phyloP scores from a whole-genome alignment of 2,113 vertebrate species.

The Ceratotherium simum region DNA sequence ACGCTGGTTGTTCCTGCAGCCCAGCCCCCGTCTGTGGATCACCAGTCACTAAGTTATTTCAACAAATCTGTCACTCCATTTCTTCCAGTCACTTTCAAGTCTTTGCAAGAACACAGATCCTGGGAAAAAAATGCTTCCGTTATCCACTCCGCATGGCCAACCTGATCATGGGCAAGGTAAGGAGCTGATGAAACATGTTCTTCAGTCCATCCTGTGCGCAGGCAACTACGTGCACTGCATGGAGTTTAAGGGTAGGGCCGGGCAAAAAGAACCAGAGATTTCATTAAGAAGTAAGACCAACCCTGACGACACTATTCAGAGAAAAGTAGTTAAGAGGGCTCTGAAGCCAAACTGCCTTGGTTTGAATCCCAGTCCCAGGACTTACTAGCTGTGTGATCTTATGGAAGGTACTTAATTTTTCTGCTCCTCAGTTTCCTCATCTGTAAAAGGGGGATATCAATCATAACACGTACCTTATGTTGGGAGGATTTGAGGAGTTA shows the following conservation, averaged over 20 bases:
- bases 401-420: background rate
- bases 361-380: background rate
- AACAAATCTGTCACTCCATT: background rate
- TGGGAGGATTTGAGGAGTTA: background rate
- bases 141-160: background rate
- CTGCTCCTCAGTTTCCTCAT: background rate
- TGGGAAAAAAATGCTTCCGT: background rate
- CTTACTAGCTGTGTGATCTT: background rate
- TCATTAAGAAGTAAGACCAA: background rate
- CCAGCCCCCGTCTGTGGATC: background rate
- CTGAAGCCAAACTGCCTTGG: background rate
- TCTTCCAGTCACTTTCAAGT: slow-evolving; percentile 43
- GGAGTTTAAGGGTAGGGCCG: background rate
- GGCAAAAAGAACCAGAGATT: background rate
- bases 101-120: background rate
- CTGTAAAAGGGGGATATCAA: background rate
- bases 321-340: background rate
- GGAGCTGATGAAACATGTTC: background rate
- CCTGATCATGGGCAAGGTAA: background rate
- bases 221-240: background rate
- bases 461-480: background rate
- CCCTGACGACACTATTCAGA: background rate
- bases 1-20: background rate
- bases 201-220: background rate
- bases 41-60: background rate